A percentile compares a stretch with the other conserved stretches of the same genome.
phyloP scores from a whole-genome alignment of 2,113 vertebrate genomes.

The Heloderma charlesbogerti region DNA sequence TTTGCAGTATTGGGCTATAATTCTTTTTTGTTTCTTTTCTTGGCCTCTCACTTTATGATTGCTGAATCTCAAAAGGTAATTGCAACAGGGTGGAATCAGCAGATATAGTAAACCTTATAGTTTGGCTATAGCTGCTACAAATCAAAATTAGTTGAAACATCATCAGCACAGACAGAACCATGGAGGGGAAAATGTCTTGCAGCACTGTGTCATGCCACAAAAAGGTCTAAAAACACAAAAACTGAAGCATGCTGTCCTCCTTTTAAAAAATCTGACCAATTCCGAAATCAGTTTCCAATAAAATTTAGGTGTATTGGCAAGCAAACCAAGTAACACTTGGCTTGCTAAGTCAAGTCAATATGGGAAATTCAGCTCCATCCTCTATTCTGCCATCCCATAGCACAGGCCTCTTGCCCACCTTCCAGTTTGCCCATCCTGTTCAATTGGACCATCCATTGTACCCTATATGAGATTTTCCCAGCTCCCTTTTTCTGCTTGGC shows the following conservation, averaged over 20 bases:
- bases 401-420: not conserved
- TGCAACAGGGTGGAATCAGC: conserved; percentile 7
- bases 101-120: conserved; percentile 16
- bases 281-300: not conserved
- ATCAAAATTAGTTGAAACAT: conserved; percentile 37
- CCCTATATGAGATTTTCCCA: not conserved
- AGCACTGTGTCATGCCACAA: not conserved
- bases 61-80: conserved; percentile 18
- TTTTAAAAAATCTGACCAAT: not conserved
- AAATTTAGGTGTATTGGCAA: not conserved
- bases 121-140: conserved; percentile 14
- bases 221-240: not conserved
- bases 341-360: not conserved
- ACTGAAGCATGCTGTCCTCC: not conserved
- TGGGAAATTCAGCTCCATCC: not conserved
- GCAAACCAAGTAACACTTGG: not conserved
- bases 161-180: conserved; percentile 1
- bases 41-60: conserved; percentile 3
- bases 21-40: not conserved
- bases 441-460: not conserved
- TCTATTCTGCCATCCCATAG: not conserved
- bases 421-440: not conserved
- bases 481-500: not conserved
- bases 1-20: conserved; percentile 11
- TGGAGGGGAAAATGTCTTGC: not conserved